Evolutionary conservation across 2,113 vertebrate genomes (phyloP).

Genomic region (Epinephelus cyanopodus): DNA sequence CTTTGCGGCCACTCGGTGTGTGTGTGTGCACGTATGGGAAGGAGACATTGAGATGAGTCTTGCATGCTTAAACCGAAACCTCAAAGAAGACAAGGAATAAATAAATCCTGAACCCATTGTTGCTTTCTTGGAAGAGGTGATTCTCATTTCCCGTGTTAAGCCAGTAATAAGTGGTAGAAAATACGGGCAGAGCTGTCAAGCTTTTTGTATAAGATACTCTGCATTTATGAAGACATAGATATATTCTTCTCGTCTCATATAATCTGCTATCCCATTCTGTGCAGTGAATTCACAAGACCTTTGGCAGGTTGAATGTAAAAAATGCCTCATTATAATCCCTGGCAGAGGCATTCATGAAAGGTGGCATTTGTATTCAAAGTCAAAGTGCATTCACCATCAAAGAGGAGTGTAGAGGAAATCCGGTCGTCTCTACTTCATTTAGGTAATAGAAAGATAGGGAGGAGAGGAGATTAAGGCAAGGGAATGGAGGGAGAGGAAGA

Average conservation of each 20-base stretch:
- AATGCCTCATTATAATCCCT: constrained; percentile 67
- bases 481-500: constrained; percentile 34
- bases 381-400: constrained; percentile 71
- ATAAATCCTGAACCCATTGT: constrained; percentile 17
- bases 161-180: constrained; percentile 11
- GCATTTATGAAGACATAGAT: constrained; percentile 43
- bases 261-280: constrained; percentile 56
- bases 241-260: constrained; percentile 49
- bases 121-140: constrained; percentile 11
- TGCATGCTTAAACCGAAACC: neutral
- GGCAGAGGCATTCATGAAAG: constrained; percentile 57
- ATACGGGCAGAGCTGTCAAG: constrained; percentile 27
- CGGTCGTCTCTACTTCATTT: constrained; percentile 66
- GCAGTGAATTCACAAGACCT: constrained; percentile 59
- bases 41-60: constrained; percentile 1
- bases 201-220: constrained; percentile 11
- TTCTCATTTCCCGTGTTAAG: constrained; percentile 17
- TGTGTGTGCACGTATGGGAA: constrained; percentile 8
- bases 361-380: constrained; percentile 77
- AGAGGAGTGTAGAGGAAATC: constrained; percentile 58
- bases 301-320: constrained; percentile 54
- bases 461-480: constrained; percentile 62
- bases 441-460: constrained; percentile 66
- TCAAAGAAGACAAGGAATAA: neutral
- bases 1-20: constrained; percentile 5